Base-by-base conservation (phyloP, 2,888 invertebrate species). In the Eupithecia inturbata region DNA sequence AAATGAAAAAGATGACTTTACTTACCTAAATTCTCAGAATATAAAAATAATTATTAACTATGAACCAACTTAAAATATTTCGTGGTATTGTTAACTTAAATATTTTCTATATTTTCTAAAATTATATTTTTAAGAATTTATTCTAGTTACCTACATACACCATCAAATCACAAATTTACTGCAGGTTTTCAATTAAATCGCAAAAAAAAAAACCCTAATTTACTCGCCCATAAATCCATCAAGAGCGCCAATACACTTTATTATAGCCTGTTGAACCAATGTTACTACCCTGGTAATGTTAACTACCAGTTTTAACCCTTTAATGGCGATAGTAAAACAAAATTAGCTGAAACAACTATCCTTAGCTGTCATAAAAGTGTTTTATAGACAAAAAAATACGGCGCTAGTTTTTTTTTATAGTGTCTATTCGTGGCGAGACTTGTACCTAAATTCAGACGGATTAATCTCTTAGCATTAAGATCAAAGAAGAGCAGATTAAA, bases 311-410 rank as follows among this genome's bases (percentile, higher is more conserved):
- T 79, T 57, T 70, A 77, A 75, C 76, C 75, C 77, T 76, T 79
- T 78, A 80, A 79, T 77, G 68, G 64, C 77, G 68, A 74, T 74
- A 78, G 77, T 80, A 78, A 81, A 80, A 77, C 71, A 73, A 73
- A 80, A 81, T 80, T 81, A 80, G 79, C 77, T 75, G 76, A 77
- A 77, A 76, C 75, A 76, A 78, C 81, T 77, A 74, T 75, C 77
- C 74, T 69, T 66, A 68, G 64, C 70, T 19, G 76, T 69, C 73
- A 73, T 79, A 79, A 81, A 76, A 70, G 45, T 53, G 68, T 66
- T 71, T 76, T 73, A 73, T 66, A 71, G 63, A 71, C 64, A 62
- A 71, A 72, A 74, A 66, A 72, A 68, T 26, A 57, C n/a, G 33
- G 33, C 26, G 33, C 57, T 67, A 70, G 63, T 53, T 45, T 57